Evolutionary conservation across 1,140 invertebrate genomes (phyloP), one percentile per base, ranked within the genome.

Genomic region (Idris sp.): DNA sequence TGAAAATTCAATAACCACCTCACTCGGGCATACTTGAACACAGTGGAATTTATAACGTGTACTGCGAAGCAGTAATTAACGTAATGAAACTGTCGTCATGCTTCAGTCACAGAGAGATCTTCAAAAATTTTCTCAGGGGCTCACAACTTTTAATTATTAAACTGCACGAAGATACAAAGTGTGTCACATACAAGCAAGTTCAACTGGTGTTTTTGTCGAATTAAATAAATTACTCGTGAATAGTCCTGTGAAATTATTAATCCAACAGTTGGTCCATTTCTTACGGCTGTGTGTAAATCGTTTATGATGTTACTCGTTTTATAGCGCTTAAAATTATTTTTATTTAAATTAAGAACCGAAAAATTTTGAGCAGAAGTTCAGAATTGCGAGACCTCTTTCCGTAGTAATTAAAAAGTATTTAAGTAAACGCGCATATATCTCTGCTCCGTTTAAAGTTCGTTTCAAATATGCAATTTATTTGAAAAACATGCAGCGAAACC

Each of bases 141-240:
- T 56, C 15, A 8, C 36, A 43, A 43, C 51, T 56, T 56, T 43
- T 43, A 56, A 41, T 43, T 33, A 56, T 56, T 41, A 30, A 43
- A 31, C 48, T 5, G 6, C n/a, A 16, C 18, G 11, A 28, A 18
- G 9, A 16, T 26, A 15, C 35, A 18, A 56, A 56, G 10, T 33
- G 10, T 33, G 51, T 10, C 25, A 31, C 9, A 26, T 31, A 5
- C 18, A 28, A 7, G 0, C 15, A 10, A n/a, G 19, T 8, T 33
- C 26, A 25, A 53, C 18, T 38, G 15, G 36, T 18, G 18, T 18
- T 41, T 53, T 26, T 11, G 10, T 15, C 30, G 31, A 49, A 49
- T n/a, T n/a, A 49, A 49, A 49, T 35, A 35, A 33, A 49, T 49
- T 48, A 48, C 38, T 25, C 19, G 38, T n/a, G 16, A 19, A 38